A percentile compares a stretch with the other conserved stretches of the same genome.
These are phyloP conservation scores for Notodonta dromedarius DNA, from an alignment of 2,888 invertebrate species.

Conservation along the genomic window DNA sequence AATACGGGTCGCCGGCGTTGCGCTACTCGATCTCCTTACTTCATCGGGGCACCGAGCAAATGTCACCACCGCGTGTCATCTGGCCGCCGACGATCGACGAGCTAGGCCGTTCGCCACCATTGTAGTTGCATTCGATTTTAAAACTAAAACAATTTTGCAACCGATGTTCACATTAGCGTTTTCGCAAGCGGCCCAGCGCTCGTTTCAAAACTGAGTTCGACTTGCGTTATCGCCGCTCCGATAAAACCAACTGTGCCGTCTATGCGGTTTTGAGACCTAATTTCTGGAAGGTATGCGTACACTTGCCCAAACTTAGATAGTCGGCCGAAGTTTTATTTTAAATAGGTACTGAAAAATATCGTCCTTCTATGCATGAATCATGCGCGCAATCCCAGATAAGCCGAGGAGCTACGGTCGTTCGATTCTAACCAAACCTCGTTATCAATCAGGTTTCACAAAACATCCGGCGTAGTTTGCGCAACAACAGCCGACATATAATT, in stretches of 20 bases:
- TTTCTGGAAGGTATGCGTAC: conserved; percentile 54
- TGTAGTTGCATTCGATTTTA: conserved; percentile 74
- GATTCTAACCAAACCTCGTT: conserved; percentile 42
- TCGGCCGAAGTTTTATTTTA: conserved; percentile 12
- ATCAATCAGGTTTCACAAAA: conserved; percentile 66
- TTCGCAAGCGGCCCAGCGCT: conserved; percentile 83
- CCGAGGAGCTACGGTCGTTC: conserved; percentile 25
- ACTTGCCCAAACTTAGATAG: conserved; percentile 27
- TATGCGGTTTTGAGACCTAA: conserved; percentile 77
- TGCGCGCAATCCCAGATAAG: conserved; percentile 24
- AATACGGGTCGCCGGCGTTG: conserved; percentile 68
- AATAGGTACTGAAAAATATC: conserved; percentile 18
- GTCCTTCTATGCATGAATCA: conserved; percentile 18
- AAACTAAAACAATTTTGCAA: conserved; percentile 84
- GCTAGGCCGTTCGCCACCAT: conserved; percentile 43
- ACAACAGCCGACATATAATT: conserved; percentile 74
- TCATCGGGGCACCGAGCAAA: conserved; percentile 45
- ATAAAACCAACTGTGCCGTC: conserved; percentile 77
- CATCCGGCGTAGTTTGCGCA: conserved; percentile 66
- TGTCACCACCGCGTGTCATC: conserved; percentile 50
- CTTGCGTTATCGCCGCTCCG: conserved; percentile 81
- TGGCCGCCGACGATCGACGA: conserved; percentile 27
- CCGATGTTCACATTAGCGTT: conserved; percentile 84
- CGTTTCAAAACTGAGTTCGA: conserved; percentile 80
- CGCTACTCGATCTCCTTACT: conserved; percentile 72